Evolutionary conservation across 2,888 invertebrate species (phyloP), one percentile per base, ranked within the genome.

Genomic region (Cotesia congregata): DNA sequence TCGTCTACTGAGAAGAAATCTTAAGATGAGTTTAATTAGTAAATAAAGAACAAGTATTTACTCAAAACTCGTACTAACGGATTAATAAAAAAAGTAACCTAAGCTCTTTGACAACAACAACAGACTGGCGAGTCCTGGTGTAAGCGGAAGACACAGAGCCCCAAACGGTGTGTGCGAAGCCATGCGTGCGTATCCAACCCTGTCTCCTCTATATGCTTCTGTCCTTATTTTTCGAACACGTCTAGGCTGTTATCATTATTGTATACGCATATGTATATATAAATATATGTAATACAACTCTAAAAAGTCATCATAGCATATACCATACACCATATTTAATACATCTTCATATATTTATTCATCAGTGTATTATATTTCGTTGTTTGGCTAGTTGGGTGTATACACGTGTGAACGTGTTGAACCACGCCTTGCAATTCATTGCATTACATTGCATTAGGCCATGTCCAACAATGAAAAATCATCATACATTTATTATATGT

Each of bases 141-240:
- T 7, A 84, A 88, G 84, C 87, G 88, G 86, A 87, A 87, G 85
- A 77, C 81, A 72, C 74, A 84, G 84, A 85, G 85, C 87, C 88
- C 88, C 88, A 83, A 87, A 86, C 86, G 74, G 79, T 78, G 79
- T 60, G 83, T 60, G 83, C 85, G 83, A 83, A 84, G 81, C 86
- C 88, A 88, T 86, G 89, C 89, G 88, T 88, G 89, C 88, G 89
- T 88, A 89, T 88, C 89, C 87, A 89, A 89, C 87, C 89, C 88
- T 89, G 88, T 88, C 86, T 89, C 89, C 89, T 89, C 86, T 86
- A 79, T 50, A 82, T 81, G 82, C 81, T 72, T 78, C 80, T 83
- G 86, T 88, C 86, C 87, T 88, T 87, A 88, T 88, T 89, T 88
- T 87, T 88, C 50, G 50, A 50, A 50, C 12, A 50, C 50, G 50